Evolutionary conservation across 2,888 invertebrate species (phyloP), one percentile per base, ranked within the genome.

Genomic region (Hyposoter didymator): DNA sequence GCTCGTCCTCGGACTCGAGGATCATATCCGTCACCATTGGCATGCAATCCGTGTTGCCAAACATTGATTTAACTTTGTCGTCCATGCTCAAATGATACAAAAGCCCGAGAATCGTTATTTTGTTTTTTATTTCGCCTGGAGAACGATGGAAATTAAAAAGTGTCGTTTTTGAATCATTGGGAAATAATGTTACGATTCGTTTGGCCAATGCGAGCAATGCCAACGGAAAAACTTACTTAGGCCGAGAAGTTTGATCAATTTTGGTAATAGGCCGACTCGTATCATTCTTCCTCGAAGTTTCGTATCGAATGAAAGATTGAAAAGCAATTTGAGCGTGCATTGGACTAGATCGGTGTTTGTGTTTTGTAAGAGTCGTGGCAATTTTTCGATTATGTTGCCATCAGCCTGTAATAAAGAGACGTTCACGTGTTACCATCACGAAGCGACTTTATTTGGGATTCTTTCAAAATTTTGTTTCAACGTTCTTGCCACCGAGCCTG

Each of bases 51-150:
- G 98, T 98, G 93, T 97, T 98, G 7, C 98, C 97, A 93, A 99
- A 98, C 96, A 99, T 97, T 52, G 97, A 95, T 94, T 99, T 99
- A 12, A 98, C 97, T 94, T 98, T 96, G 93, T 99, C 99, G 93
- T 99, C 99, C 95, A 98, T 97, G 93, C 99, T 99, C 90, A 99
- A 95, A 93, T 99, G 98, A 93, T 99, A 99, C 64, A 99, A 94
- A 85, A 97, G 95, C 93, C 97, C 97, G 91, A 97, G 95, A 86
- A 97, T 97, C 84, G 97, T 95, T 89, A 96, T 96, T 90, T 97
- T 97, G 93, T 97, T 97, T 90, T 97, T 96, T 87, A 97, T 96
- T 91, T 98, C 97, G 94, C 96, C 96, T 96, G 92, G 28, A 78
- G 32, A 72, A 82, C 55, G 0, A 67, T 59, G 32, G 78, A 19